Conservation (phyloP, 2,888 invertebrate species). For the Sminthurides aquaticus region DNA sequence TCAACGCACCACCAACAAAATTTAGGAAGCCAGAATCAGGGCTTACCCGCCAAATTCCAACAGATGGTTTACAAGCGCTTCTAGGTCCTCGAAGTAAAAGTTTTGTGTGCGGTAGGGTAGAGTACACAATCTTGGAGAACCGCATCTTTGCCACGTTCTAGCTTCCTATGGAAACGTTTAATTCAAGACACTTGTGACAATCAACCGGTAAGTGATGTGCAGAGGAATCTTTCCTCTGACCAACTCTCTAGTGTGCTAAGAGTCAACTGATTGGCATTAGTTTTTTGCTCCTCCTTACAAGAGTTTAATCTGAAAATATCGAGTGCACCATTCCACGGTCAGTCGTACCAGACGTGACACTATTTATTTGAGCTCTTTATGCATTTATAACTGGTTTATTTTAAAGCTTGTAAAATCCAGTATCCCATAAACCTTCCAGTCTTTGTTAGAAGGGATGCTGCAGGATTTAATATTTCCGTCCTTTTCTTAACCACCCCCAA, state of each 20-base stretch:
- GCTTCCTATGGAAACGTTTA: neutral
- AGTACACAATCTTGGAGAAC: conserved; percentile 2
- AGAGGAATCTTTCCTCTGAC: neutral
- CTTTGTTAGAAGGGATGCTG: neutral
- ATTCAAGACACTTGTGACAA: neutral
- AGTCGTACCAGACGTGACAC: neutral
- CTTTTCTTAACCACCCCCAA: neutral
- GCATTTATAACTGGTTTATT: neutral
- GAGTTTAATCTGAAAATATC: neutral
- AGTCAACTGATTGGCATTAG: neutral
- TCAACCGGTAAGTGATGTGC: neutral
- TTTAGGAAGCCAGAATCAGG: neutral
- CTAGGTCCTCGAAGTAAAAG: neutral
- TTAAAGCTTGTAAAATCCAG: neutral
- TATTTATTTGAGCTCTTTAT: neutral
- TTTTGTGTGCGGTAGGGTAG: conserved; percentile 7
- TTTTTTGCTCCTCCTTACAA: neutral
- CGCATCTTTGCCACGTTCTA: neutral
- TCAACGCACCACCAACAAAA: neutral
- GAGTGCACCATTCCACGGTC: neutral
- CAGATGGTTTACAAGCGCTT: neutral
- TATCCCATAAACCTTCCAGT: neutral
- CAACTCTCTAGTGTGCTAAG: neutral
- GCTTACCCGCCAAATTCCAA: neutral
- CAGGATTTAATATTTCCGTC: no score